phyloP scores from a whole-genome alignment of 2,113 vertebrate species.

The Rattus rattus region DNA sequence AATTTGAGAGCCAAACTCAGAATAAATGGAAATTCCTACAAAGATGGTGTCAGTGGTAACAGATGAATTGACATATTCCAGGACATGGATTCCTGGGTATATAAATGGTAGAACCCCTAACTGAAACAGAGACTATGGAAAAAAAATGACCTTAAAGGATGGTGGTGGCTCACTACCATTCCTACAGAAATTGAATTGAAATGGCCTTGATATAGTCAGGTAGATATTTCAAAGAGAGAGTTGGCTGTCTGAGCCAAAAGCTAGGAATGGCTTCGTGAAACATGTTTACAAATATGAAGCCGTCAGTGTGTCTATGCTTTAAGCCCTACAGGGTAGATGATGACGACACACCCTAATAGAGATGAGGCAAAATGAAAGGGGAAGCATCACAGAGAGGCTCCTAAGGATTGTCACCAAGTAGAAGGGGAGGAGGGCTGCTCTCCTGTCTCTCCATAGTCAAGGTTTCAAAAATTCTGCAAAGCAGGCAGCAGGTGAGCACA shows the following conservation, averaged over 20 bases:
- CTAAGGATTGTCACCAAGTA: background rate
- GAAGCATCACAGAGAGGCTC: background rate
- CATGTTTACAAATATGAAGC: background rate
- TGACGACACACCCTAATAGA: background rate
- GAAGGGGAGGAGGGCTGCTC: background rate
- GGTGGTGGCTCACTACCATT: background rate
- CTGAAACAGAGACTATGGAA: background rate
- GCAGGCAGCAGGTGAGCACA: background rate
- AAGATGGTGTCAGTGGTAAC: background rate
- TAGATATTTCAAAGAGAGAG: constrained; percentile 10
- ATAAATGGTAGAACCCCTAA: background rate
- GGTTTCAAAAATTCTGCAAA: constrained; percentile 46
- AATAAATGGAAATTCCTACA: background rate
- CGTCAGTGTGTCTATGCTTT: background rate
- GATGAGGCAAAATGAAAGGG: background rate
- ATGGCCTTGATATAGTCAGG: background rate
- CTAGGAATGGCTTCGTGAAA: background rate
- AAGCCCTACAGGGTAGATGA: background rate
- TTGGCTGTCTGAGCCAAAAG: background rate
- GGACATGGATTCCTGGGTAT: background rate
- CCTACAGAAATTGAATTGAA: constrained; percentile 2
- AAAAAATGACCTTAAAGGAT: background rate
- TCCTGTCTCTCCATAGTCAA: constrained; percentile 16
- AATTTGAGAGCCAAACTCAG: background rate
- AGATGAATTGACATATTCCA: background rate